These are phyloP conservation scores for Acanthurus leucopareius DNA, from an alignment of 2,797 vertebrate genomes.

Conservation along the genomic window DNA sequence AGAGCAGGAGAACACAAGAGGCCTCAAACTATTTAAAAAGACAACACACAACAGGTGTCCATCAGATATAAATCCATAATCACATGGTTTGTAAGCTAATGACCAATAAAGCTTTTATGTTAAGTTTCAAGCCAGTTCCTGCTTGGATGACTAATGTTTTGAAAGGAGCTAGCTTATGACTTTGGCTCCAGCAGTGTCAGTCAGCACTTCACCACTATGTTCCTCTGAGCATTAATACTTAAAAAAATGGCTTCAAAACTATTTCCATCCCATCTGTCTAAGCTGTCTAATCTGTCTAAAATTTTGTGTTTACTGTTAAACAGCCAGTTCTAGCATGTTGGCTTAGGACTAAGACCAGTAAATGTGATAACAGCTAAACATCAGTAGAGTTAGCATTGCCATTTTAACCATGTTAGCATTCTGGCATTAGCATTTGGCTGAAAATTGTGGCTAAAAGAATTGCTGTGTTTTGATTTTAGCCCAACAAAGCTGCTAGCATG, in stretches of 20 bases:
- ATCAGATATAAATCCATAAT: conserved; percentile 37
- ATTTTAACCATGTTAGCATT: no score
- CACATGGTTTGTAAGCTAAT: background rate
- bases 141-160: background rate
- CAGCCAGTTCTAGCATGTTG: background rate
- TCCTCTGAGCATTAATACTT: background rate
- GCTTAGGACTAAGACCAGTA: background rate
- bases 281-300: no score
- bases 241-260: background rate
- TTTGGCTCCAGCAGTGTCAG: background rate
- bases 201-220: background rate
- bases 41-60: conserved; percentile 54
- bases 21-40: conserved; percentile 64
- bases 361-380: no score
- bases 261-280: background rate
- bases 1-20: conserved; percentile 63
- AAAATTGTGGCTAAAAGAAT: no score
- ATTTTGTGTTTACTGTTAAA: background rate
- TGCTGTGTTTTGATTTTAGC: no score
- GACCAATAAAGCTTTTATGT: background rate
- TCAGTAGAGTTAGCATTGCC: no score
- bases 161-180: background rate
- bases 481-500: no score
- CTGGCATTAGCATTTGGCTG: no score
- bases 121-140: background rate